Base-by-base conservation (phyloP, 1,140 invertebrate genomes). In the Drosophila azteca region DNA sequence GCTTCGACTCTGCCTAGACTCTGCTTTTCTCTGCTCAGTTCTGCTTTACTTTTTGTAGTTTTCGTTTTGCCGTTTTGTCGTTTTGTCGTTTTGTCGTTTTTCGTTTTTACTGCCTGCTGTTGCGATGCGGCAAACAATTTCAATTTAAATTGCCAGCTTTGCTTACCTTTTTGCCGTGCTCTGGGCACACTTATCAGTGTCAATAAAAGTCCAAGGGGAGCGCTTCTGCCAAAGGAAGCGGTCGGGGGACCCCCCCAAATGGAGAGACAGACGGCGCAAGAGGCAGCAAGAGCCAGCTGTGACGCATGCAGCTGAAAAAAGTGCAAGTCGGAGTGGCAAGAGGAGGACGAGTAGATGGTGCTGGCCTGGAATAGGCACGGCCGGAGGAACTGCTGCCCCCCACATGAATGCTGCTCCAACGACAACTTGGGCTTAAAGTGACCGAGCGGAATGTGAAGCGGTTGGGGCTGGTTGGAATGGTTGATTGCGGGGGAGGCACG, bases 71-170 rank as follows among this genome's bases (percentile, higher is more conserved):
- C 17, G 13, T 57, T 58, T 74, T 39, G 26, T 46, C 64, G 20
- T n/a, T 53, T 49, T 73, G n/a, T n/a, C 17, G 13, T 57, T 58
- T 74, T 39, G 26, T 46, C 64, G 20, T n/a, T 53, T 49, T 73
- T 51, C 45, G 70, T 57, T 73, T 81, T 77, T 39, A 75, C 57
- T 69, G 72, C 75, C 77, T 87, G 82, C 74, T 87, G 72, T 87
- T 81, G 82, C 74, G 77, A 67, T 87, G 69, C 78, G 82, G 81
- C 74, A 82, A 87, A 87, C 82, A 85, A 87, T 87, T 85, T 87
- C 82, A 87, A 75, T 85, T 85, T 85, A 85, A 82, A 87, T 82
- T 84, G 82, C 81, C 77, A 85, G 80, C 81, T 85, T 84, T 85
- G 80, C 77, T 85, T 84, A 84, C 81, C 81, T 87, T 85, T 80